Base-by-base conservation (phyloP, 2,888 invertebrate species). In the Hermodice carunculata region DNA sequence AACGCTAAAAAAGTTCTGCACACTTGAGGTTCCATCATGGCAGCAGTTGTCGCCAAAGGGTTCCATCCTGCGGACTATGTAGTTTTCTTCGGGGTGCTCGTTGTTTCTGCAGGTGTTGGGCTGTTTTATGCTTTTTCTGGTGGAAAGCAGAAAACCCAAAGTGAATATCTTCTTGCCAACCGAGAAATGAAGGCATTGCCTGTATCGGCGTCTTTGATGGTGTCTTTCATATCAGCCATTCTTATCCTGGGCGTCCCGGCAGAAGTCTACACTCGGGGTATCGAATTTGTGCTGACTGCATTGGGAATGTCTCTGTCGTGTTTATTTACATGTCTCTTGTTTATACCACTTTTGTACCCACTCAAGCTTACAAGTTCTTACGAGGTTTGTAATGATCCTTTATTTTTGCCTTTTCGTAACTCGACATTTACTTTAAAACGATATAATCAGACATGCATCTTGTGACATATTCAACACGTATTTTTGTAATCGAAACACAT, bases 131-230 rank as follows among this genome's bases (percentile, higher is more conserved):
- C 89, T 79, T 89, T 89, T 76, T 88, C 88, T 31, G 88, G 76
- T 29, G 74, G 86, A 76, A 88, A 87, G 73, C 87, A 89, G 81
- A 91, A 73, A 85, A 92, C 84, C 4, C 84, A 82, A 26, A 77
- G 77, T 46, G 85, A 86, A 65, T 80, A 85, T 51, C 76, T 86
- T 24, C 80, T 85, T 44, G 86, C 84, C 8, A 72, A 83, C 43
- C 75, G 83, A 46, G 73, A 77, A 19, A 81, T 85, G 79, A 74
- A 79, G 40, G 77, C 84, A 40, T 76, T 85, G 48, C 85, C 86
- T 17, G 83, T 84, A 17, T 79, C 83, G 24, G 76, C 85, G 72
- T 83, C 82, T 8, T 69, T 86, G 8, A 76, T 85, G 69, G 85
- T 84, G 24, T 81, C 84, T 34, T 85, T 82, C 71, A 81, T 83